phyloP scores from a whole-genome alignment of 2,888 invertebrate genomes.

The Geophilus truncorum region DNA sequence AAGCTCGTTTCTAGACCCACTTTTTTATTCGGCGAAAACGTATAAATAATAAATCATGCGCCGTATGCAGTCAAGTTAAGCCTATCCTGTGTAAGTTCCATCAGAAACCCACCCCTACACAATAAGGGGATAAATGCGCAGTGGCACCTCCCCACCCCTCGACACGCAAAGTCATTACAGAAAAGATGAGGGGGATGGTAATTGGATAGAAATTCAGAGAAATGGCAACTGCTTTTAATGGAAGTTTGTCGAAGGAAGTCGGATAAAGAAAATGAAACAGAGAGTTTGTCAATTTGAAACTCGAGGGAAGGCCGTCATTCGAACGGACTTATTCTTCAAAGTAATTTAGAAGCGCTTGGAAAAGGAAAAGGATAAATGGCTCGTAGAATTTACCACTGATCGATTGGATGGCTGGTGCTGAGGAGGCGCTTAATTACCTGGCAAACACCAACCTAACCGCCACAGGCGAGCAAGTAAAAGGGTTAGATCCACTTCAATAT shows the following conservation, averaged over 20 bases:
- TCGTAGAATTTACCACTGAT: slow-evolving; percentile 16
- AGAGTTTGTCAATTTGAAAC: neutral
- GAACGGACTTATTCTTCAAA: neutral
- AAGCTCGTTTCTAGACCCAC: neutral
- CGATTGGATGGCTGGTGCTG: slow-evolving; percentile 5
- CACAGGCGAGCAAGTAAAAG: neutral
- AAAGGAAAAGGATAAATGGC: slow-evolving; percentile 16
- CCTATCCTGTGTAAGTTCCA: neutral
- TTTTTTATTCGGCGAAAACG: neutral
- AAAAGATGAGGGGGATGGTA: slow-evolving; percentile 16
- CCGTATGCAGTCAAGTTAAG: neutral
- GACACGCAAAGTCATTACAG: neutral
- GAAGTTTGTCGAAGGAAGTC: neutral
- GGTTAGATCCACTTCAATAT: too few relatives aligned
- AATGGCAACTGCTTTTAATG: slow-evolving; percentile 8
- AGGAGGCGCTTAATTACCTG: slow-evolving; percentile 10
- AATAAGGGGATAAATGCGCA: neutral
- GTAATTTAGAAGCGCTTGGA: neutral
- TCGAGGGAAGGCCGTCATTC: neutral
- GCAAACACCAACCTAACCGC: slow-evolving; percentile 5
- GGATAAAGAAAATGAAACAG: neutral
- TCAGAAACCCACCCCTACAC: neutral
- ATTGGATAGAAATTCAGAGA: slow-evolving; percentile 20
- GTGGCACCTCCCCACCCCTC: neutral
- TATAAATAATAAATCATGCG: neutral